Percentiles rank a stretch among this genome's conserved stretches.
phyloP scores from a whole-genome alignment of 2,113 vertebrate species.

The Muscicapa adusta region DNA sequence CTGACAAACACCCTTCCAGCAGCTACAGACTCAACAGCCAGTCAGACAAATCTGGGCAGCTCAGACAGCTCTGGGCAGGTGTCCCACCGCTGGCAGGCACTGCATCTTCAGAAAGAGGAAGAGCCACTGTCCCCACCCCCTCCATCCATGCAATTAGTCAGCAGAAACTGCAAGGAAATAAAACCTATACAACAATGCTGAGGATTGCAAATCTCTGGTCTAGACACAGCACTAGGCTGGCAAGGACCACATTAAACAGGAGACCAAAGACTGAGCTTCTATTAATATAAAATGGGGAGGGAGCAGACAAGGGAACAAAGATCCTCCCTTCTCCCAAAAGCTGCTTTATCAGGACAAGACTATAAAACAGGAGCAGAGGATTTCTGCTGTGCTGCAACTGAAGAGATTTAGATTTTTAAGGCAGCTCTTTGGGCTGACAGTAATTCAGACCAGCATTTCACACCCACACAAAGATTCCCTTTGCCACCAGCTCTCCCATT shows the following conservation, averaged over 20 bases:
- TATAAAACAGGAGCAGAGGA: neutral
- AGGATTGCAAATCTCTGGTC: neutral
- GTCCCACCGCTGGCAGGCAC: neutral
- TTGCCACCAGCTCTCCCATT: no score
- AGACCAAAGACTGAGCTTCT: neutral
- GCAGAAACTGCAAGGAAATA: neutral
- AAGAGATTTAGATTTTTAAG: neutral
- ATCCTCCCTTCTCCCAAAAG: no score
- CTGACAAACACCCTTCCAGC: neutral
- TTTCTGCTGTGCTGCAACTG: no score
- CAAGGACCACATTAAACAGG: neutral
- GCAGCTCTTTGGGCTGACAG: neutral
- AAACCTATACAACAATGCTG: neutral
- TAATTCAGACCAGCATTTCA: neutral
- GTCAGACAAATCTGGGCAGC: neutral
- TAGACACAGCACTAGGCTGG: rapidly evolving
- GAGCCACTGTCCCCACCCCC: neutral
- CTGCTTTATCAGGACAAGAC: neutral
- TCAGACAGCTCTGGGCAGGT: neutral
- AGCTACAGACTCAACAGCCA: neutral
- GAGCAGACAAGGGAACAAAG: neutral
- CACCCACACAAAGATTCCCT: neutral
- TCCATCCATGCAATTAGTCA: neutral
- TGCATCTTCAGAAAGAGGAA: neutral
- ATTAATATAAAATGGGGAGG: neutral